Evolutionary conservation across 2,888 invertebrate genomes (phyloP).

Genomic region (Parnassius mnemosyne): DNA sequence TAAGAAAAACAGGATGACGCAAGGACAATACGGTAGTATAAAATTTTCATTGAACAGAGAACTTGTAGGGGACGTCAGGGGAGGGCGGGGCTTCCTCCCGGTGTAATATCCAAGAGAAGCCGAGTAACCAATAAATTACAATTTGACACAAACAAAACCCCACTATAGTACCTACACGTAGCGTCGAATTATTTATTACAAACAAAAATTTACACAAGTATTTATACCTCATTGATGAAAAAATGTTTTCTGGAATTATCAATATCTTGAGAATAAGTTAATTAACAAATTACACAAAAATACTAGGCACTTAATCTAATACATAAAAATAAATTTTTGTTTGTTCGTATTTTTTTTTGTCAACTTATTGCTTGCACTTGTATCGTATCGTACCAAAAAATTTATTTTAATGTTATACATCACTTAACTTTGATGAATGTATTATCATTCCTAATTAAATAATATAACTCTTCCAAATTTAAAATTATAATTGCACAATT

Average conservation of each 20-base stretch:
- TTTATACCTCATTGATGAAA: slow-evolving; percentile 20
- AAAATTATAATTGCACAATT: too few species aligned
- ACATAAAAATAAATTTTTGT: too few species aligned
- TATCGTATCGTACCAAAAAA: too few species aligned
- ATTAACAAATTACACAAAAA: too few species aligned
- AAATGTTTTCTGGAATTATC: slow-evolving; percentile 5
- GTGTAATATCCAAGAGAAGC: slow-evolving; percentile 74
- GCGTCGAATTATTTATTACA: slow-evolving; percentile 71
- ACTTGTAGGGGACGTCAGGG: slow-evolving; percentile 36
- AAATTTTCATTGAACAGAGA: slow-evolving; percentile 70
- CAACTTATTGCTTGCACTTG: too few species aligned
- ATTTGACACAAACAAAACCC: slow-evolving; percentile 78
- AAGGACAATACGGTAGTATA: slow-evolving; percentile 70
- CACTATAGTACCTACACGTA: slow-evolving; percentile 57
- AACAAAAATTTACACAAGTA: slow-evolving; percentile 41
- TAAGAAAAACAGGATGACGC: slow-evolving; percentile 75
- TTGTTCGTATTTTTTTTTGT: too few species aligned
- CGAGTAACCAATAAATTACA: slow-evolving; percentile 76
- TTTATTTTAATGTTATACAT: too few species aligned
- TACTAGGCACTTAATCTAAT: too few species aligned
- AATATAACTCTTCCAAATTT: too few species aligned
- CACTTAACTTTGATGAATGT: too few species aligned
- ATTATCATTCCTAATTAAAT: too few species aligned
- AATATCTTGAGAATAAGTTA: too few species aligned
- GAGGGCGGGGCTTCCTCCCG: slow-evolving; percentile 52